These are phyloP conservation scores for Ophioderma brevispina DNA, from an alignment of 35 echinoderm and acorn worm species.

Conservation along the genomic window DNA sequence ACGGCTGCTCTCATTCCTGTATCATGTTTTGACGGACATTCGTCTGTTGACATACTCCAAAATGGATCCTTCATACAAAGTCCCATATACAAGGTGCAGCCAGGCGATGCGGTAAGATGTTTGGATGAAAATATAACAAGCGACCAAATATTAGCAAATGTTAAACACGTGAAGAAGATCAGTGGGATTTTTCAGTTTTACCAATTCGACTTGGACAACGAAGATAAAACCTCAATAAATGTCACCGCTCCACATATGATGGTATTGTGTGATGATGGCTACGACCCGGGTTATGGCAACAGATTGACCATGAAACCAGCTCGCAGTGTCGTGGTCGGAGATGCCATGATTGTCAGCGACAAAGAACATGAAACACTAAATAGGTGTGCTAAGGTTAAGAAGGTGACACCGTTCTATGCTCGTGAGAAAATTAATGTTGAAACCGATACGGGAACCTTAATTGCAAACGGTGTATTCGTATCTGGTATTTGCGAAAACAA, in stretches of 20 bases:
- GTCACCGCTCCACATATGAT: not conserved
- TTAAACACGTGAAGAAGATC: not conserved
- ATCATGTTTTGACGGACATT: not conserved
- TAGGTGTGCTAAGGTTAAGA: not conserved
- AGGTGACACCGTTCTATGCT: not conserved
- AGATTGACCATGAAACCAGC: not conserved
- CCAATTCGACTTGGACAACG: not conserved
- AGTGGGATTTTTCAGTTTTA: not conserved
- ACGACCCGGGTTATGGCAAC: not conserved
- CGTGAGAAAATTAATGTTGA: not conserved
- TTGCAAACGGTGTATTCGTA: not conserved
- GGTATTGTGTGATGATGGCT: not conserved
- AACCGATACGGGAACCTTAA: not conserved
- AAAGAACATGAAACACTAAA: not conserved
- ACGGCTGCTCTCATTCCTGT: not conserved
- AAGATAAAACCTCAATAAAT: not conserved
- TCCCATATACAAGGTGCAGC: not conserved
- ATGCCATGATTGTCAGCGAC: not conserved
- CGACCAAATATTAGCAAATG: not conserved
- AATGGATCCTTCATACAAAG: not conserved
- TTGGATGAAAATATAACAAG: not conserved
- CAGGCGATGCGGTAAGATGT: not conserved
- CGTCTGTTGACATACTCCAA: not conserved
- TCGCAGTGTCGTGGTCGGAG: not conserved
- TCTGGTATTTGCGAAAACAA: not conserved